phyloP scores from a whole-genome alignment of 2,888 invertebrate genomes.

The Tipula unca region DNA sequence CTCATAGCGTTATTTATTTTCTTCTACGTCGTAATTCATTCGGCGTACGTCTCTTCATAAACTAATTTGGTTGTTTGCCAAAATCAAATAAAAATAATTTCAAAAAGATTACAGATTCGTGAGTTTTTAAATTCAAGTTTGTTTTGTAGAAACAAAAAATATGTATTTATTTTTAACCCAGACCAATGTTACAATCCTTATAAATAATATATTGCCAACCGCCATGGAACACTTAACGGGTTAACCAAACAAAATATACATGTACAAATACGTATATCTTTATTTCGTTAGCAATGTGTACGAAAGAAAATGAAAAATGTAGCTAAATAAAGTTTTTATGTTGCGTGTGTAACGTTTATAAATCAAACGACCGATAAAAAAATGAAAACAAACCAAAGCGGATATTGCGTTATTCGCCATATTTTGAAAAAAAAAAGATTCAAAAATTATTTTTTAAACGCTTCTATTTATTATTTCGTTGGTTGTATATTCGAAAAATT shows the following conservation, averaged over 20 bases:
- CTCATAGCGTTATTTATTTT: background rate
- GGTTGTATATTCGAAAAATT: background rate
- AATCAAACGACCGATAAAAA: background rate
- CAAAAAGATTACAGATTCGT: background rate
- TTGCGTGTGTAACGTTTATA: background rate
- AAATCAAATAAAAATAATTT: background rate
- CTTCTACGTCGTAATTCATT: background rate
- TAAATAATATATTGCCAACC: background rate
- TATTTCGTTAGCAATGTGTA: background rate
- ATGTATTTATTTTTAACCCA: background rate
- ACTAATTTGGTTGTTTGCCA: background rate
- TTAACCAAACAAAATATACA: background rate
- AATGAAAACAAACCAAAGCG: background rate
- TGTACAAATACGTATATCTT: background rate
- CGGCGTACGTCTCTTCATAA: background rate
- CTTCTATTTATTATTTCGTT: background rate
- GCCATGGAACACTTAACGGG: background rate
- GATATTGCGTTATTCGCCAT: background rate
- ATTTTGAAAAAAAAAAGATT: background rate
- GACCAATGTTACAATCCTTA: background rate
- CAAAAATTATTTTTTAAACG: background rate
- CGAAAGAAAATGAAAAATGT: background rate
- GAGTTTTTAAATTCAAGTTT: background rate
- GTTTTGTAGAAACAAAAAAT: background rate
- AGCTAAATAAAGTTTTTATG: background rate